A percentile compares a stretch with the other conserved stretches of the same genome.
Evolutionary conservation across 2,113 vertebrate genomes (phyloP).

Genomic region (Cottus gobio): DNA sequence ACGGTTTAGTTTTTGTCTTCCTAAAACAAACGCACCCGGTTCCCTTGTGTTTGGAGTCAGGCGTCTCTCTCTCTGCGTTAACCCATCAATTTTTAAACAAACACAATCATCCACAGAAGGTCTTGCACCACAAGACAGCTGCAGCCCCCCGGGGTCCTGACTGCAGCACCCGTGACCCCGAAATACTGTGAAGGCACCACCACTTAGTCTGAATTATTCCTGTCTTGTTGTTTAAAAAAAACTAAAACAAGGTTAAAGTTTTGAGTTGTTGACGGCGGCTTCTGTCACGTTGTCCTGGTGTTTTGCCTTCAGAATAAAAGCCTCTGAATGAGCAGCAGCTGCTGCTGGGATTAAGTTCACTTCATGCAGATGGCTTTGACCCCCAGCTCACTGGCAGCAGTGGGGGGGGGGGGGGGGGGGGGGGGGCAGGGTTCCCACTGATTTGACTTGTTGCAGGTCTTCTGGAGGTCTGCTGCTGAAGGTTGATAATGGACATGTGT

Average conservation of each 20-base stretch:
- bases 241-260: neutral
- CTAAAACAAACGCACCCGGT: neutral
- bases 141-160: neutral
- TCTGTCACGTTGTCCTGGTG: neutral
- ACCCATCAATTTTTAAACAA: neutral
- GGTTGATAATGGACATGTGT: neutral
- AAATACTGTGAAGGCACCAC: neutral
- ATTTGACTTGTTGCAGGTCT: neutral
- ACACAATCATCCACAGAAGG: neutral
- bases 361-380: conserved; percentile 3
- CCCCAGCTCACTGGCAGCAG: neutral
- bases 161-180: neutral
- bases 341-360: neutral
- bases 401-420: neutral
- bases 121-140: neutral
- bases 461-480: neutral
- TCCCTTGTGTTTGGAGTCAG: neutral
- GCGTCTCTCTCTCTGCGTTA: neutral
- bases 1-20: neutral
- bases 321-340: neutral
- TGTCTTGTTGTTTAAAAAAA: neutral
- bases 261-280: neutral
- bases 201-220: neutral
- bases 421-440: neutral
- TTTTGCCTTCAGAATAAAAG: neutral